Percentiles rank a stretch among this genome's conserved stretches.
Evolutionary conservation across 2,113 vertebrate genomes (phyloP).

Genomic region (Otolemur garnettii): DNA sequence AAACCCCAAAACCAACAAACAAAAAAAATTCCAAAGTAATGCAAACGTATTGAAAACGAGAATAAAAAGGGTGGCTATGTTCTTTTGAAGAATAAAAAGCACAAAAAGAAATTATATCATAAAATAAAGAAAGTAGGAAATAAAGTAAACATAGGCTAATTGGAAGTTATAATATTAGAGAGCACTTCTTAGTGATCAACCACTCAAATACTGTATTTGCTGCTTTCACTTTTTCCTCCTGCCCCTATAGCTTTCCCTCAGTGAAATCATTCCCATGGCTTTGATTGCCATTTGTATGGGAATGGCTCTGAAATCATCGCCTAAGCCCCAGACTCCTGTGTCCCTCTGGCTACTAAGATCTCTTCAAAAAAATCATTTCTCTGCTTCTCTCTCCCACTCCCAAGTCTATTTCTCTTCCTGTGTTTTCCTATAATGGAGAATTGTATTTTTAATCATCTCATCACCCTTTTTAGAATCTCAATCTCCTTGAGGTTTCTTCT

Average conservation of each 20-base stretch:
- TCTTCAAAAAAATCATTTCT: not conserved
- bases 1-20: not conserved
- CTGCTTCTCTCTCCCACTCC: not conserved
- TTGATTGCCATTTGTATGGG: not conserved
- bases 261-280: not conserved
- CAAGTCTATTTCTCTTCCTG: not conserved
- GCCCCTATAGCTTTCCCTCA: not conserved
- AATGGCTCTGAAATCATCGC: not conserved
- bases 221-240: not conserved
- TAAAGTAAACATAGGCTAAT: not conserved
- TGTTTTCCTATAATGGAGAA: not conserved
- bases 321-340: not conserved
- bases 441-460: not conserved
- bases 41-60: slow-evolving; percentile 46
- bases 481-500: not conserved
- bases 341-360: not conserved
- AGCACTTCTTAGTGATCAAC: not conserved
- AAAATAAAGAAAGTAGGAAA: not conserved
- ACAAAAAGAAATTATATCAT: not conserved
- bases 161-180: slow-evolving; percentile 11
- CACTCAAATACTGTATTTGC: not conserved
- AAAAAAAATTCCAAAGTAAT: not conserved
- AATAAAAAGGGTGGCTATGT: not conserved
- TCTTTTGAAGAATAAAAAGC: slow-evolving; percentile 20
- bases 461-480: slow-evolving; percentile 1